Evolutionary conservation across 2,888 invertebrate species (phyloP), one percentile per base, ranked within the genome.

Genomic region (Temnothorax ravouxi): DNA sequence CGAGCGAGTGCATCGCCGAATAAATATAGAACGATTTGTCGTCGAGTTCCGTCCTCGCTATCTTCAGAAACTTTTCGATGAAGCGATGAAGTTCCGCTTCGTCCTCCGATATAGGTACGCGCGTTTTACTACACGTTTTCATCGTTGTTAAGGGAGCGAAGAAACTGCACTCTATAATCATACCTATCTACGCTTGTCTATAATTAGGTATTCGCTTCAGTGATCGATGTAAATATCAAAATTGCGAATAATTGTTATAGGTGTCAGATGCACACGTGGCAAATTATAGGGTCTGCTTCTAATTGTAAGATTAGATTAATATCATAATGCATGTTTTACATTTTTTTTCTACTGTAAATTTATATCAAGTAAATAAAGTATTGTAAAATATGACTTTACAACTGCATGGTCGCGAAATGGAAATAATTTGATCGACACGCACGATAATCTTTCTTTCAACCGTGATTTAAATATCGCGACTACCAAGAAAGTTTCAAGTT

Each of bases 381-480:
- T 44, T 66, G 25, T 44, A 67, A 67, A 67, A 41, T 66, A 67
- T 47, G 25, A 67, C 66, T 47, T 67, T 29, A 67, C 11, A 66
- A 44, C 6, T 41, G 44, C 25, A 44, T 44, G 18, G 25, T 4
- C 18, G 25, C 25, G 1, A 47, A 66, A 66, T 47, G 3, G n/a
- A 69, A 69, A 71, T 71, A 71, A 71, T 71, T 69, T 52, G 47
- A 71, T 71, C 21, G 52, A 52, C 71, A 38, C 15, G 18, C 41
- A 29, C n/a, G 59, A 74, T 74, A 72, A 72, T 74, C 5, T 56
- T 72, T 56, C 38, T 66, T 44, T 44, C 41, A 59, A 11, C 21
- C 18, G 13, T 59, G 13, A 59, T 74, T 74, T 41, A 41, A 72
- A 56, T 56, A n/a, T 59, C 56, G 18, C 59, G 13, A 41, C 44